Percentiles rank a stretch among this genome's conserved stretches.
phyloP scores from a whole-genome alignment of 2,113 vertebrate genomes.

The Mastomys coucha region DNA sequence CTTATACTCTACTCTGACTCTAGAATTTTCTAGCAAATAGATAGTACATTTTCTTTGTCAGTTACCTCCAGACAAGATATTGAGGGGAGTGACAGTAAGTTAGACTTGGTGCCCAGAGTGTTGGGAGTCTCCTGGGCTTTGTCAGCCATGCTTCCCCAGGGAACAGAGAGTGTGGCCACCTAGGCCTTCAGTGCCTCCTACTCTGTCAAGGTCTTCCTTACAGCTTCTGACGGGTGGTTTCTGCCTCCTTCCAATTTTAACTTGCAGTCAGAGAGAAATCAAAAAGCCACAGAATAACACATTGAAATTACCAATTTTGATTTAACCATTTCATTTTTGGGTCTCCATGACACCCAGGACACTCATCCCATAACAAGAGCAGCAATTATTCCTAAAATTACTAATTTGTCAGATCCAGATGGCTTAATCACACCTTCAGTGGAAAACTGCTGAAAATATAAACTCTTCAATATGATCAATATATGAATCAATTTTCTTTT shows the following conservation, averaged over 20 bases:
- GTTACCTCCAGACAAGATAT: background rate
- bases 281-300: background rate
- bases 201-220: background rate
- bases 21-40: background rate
- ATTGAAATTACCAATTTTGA: background rate
- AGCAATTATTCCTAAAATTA: background rate
- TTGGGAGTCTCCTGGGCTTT: background rate
- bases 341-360: background rate
- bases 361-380: background rate
- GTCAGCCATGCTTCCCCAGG: background rate
- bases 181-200: background rate
- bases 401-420: background rate
- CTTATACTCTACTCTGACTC: background rate
- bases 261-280: background rate
- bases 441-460: background rate
- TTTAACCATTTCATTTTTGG: background rate
- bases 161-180: too few species aligned
- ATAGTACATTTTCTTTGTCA: background rate
- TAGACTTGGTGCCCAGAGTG: background rate
- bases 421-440: background rate
- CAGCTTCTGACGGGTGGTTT: background rate
- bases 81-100: background rate
- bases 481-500: constrained; percentile 36
- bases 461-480: constrained; percentile 9
- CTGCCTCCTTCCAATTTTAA: background rate